Percentiles rank a stretch among this genome's conserved stretches.
These are phyloP conservation scores for Mycteria americana DNA, from an alignment of 2,797 vertebrate genomes.

Conservation along the genomic window DNA sequence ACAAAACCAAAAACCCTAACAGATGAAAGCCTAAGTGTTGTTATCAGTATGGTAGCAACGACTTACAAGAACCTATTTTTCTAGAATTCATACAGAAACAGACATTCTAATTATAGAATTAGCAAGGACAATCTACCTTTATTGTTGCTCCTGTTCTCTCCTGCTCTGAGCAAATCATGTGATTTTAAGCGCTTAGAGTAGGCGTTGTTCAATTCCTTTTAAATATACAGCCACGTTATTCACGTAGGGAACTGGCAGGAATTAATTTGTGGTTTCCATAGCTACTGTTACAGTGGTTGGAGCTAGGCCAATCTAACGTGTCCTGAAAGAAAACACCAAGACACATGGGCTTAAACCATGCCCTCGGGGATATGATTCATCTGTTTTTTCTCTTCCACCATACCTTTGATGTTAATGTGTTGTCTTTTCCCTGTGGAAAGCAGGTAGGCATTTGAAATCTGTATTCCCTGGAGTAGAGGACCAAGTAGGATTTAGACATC, in stretches of 20 bases:
- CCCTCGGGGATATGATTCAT: slow-evolving; percentile 25
- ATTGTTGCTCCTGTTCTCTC: not conserved
- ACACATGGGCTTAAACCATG: not conserved
- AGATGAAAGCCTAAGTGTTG: not conserved
- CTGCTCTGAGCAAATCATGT: not conserved
- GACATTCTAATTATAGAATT: not conserved
- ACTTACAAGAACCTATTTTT: not conserved
- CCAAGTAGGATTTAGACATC: not conserved
- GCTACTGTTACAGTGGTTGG: not conserved
- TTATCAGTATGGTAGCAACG: not conserved
- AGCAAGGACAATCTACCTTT: not conserved
- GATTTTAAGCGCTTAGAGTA: not conserved
- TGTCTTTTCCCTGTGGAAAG: not conserved
- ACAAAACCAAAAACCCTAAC: not conserved
- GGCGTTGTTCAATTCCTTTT: not conserved
- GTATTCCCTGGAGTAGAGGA: not conserved
- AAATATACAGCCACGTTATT: not conserved
- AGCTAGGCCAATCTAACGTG: not conserved
- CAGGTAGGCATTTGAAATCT: not conserved
- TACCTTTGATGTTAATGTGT: not conserved
- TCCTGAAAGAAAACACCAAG: slow-evolving; percentile 33
- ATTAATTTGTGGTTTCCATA: slow-evolving; percentile 39
- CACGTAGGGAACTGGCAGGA: not conserved
- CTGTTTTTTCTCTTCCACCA: not conserved
- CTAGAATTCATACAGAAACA: not conserved